Evolutionary conservation across 1,140 invertebrate genomes (phyloP), one percentile per base, ranked within the genome.

Genomic region (Eupeodes corollae): DNA sequence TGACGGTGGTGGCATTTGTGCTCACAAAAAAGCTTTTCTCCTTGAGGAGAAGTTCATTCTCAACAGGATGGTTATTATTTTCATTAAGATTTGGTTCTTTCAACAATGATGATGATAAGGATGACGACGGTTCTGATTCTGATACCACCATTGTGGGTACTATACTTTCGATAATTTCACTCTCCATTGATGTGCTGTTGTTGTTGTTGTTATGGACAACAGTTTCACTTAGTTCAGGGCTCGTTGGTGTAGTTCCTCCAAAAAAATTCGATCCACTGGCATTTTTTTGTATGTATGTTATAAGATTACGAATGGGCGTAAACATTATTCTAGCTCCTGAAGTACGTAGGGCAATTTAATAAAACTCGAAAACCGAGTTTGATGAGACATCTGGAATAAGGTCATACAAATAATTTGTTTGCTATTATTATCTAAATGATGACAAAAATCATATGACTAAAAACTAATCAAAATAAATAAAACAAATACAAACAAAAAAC

Each of bases 231-330:
- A 12, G 47, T 37, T 46, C 45, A 48, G 49, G 42, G 44, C 48
- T 48, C 56, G 31, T 15, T 34, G 45, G 15, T 30, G 14, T 43
- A 32, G 49, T 45, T 33, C 42, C 53, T 40, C 64, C 59, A 49
- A 67, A 67, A 53, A 68, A 56, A 13, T 52, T 58, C 9, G 55
- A 56, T 37, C 56, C 52, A 53, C 51, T 67, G 31, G 63, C 64
- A 68, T 66, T 68, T 52, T 68, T 67, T 52, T 68, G 65, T 54
- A 68, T 64, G 46, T 63, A 66, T 40, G 59, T 67, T 39, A 68
- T 59, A 35, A 68, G 63, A 39, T 65, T 66, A 46, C 67, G 67
- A 26, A 67, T 60, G 42, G 64, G 64, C 56, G 47, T 60, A 50
- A 68, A 63, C 65, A 68, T 68, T 14, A 37, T 41, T 42, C 11